Conservation (phyloP, 2,888 invertebrate species). For the Parascotia fuliginaria region DNA sequence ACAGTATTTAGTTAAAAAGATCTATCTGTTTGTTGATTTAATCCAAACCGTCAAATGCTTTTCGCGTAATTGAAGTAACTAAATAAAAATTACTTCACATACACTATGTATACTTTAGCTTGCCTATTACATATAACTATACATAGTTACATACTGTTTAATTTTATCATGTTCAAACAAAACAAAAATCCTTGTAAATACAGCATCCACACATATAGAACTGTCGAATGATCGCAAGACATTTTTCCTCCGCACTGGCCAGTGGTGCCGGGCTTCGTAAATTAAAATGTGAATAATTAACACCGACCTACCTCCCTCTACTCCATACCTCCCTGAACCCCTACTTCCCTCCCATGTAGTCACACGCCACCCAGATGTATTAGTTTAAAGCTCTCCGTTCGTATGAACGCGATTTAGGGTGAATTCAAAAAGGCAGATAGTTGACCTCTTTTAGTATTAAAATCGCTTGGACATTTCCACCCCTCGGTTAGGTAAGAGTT, state of each 20-base stretch:
- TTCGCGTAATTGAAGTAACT: too few species aligned
- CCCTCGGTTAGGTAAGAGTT: slow-evolving; percentile 19
- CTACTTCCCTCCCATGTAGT: slow-evolving; percentile 39
- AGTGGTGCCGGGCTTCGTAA: slow-evolving; percentile 73
- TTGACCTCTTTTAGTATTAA: slow-evolving; percentile 65
- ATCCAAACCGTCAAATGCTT: too few species aligned
- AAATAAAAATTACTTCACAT: too few species aligned
- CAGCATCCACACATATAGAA: slow-evolving; percentile 45
- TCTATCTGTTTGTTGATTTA: too few species aligned
- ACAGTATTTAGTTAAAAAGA: too few species aligned
- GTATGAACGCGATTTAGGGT: slow-evolving; percentile 76
- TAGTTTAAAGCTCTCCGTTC: slow-evolving; percentile 81
- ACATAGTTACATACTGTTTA: background rate
- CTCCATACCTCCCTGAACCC: slow-evolving; percentile 42
- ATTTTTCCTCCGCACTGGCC: slow-evolving; percentile 75
- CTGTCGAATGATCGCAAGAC: slow-evolving; percentile 81
- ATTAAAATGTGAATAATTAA: slow-evolving; percentile 86
- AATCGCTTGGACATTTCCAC: slow-evolving; percentile 60
- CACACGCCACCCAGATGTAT: slow-evolving; percentile 78
- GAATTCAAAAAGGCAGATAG: slow-evolving; percentile 66
- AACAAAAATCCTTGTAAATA: slow-evolving; percentile 36
- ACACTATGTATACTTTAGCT: too few species aligned
- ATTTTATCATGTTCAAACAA: background rate
- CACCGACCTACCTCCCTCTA: slow-evolving; percentile 59
- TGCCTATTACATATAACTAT: background rate